A percentile compares a stretch with the other conserved stretches of the same genome.
Conservation (phyloP, 1,140 invertebrate genomes). For the Cyclina sinensis region DNA sequence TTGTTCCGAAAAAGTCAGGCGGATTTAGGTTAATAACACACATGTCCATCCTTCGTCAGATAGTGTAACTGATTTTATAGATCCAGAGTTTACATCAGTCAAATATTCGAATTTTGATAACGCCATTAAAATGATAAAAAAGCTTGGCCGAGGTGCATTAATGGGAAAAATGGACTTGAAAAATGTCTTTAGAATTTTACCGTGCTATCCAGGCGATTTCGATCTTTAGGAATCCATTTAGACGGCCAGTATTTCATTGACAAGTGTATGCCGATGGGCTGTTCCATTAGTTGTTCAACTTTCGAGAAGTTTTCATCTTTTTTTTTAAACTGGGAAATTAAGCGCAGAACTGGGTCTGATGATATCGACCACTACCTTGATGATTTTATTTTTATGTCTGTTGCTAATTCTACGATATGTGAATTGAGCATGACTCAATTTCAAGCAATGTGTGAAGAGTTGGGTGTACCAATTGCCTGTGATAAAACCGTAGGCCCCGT, state of each 20-base stretch:
- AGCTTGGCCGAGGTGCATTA: background rate
- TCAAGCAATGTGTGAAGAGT: background rate
- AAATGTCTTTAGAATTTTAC: background rate
- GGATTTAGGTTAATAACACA: background rate
- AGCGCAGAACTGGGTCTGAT: background rate
- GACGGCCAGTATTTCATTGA: background rate
- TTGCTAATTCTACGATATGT: background rate
- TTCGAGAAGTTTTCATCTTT: background rate
- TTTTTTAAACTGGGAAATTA: background rate
- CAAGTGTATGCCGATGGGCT: background rate
- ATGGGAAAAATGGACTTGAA: background rate
- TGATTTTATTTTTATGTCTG: background rate
- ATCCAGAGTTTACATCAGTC: background rate
- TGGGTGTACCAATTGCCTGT: background rate
- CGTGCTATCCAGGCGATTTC: background rate
- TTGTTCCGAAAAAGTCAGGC: background rate
- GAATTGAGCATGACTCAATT: background rate
- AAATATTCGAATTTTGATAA: background rate
- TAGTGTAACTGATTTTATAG: background rate
- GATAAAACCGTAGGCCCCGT: background rate
- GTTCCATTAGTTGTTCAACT: background rate
- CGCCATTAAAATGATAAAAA: background rate
- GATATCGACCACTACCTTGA: background rate
- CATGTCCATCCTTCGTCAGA: background rate
- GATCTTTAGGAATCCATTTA: background rate